Percentiles rank a stretch among this genome's conserved stretches.
These are phyloP conservation scores for Haemorhous mexicanus DNA, from an alignment of 2,113 vertebrate genomes.

Conservation along the genomic window DNA sequence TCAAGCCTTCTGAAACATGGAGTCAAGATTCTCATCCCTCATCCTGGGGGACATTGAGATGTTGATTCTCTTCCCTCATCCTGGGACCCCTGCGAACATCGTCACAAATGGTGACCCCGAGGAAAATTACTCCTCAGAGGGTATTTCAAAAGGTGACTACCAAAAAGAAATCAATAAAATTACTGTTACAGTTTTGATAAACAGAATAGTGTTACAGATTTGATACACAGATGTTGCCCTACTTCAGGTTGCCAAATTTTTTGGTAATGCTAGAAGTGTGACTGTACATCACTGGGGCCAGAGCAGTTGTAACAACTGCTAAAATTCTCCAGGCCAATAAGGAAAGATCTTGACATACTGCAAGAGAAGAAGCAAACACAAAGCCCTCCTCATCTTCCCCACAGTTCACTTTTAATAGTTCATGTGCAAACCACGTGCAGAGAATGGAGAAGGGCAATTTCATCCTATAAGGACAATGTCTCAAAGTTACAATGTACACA, in stretches of 20 bases:
- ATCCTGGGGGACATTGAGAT: too few species aligned
- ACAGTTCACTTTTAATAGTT: neutral
- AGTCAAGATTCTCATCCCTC: too few species aligned
- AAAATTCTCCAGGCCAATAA: neutral
- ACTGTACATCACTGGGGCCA: neutral
- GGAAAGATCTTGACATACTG: neutral
- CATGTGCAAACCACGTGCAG: neutral
- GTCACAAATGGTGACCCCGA: too few species aligned
- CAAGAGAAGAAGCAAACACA: neutral
- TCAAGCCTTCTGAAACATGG: too few species aligned
- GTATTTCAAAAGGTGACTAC: neutral
- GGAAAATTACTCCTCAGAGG: neutral
- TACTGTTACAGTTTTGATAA: neutral
- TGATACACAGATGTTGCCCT: neutral
- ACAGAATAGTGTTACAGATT: neutral
- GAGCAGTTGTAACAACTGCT: neutral
- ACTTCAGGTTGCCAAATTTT: neutral
- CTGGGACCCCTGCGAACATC: too few species aligned
- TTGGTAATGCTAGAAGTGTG: neutral
- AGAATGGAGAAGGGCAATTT: neutral
- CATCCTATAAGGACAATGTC: neutral
- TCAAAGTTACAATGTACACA: neutral
- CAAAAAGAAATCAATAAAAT: neutral
- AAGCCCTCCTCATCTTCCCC: neutral
- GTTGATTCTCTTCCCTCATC: too few species aligned